Percentiles rank a stretch among this genome's conserved stretches.
phyloP scores from a whole-genome alignment of 30 jellyfish, hydroid and myxozoan genomes.

The Calvadosia cruxmelitensis region DNA sequence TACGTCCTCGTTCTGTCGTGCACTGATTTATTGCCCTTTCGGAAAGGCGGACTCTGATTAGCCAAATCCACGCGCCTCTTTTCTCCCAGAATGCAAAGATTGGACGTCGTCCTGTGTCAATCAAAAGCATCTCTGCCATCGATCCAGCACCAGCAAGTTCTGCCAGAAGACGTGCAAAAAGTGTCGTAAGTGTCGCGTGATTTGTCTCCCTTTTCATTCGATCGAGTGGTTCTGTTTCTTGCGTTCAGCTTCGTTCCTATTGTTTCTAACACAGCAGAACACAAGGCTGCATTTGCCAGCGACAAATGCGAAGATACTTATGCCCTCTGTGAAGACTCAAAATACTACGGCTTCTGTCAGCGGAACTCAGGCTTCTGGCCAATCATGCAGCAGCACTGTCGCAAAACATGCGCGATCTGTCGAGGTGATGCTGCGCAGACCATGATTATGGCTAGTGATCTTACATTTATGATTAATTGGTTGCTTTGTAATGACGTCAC shows the following conservation, averaged over 20 bases:
- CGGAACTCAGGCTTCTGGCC: neutral
- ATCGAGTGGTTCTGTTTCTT: too few species aligned
- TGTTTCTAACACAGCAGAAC: neutral
- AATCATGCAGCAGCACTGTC: slow-evolving; percentile 22
- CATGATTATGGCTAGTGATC: too few species aligned
- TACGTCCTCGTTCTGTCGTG: too few species aligned
- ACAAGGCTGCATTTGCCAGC: neutral
- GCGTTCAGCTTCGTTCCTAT: too few species aligned
- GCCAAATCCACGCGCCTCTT: too few species aligned
- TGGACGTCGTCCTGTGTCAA: neutral
- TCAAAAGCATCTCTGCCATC: neutral
- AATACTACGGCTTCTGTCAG: neutral
- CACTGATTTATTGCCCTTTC: too few species aligned
- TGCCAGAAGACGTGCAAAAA: neutral
- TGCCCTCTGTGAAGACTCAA: neutral
- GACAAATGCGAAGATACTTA: neutral
- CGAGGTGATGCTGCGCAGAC: too few species aligned
- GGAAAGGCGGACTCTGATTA: too few species aligned
- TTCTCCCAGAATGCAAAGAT: neutral
- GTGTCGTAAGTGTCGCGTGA: slow-evolving; percentile 1
- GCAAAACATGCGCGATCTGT: slow-evolving; percentile 28
- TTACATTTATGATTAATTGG: too few species aligned
- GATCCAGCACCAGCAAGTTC: neutral
- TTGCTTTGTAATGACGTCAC: neutral
- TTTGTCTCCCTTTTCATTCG: neutral